phyloP scores from a whole-genome alignment of 2,888 invertebrate genomes.

The Tachina grossa region DNA sequence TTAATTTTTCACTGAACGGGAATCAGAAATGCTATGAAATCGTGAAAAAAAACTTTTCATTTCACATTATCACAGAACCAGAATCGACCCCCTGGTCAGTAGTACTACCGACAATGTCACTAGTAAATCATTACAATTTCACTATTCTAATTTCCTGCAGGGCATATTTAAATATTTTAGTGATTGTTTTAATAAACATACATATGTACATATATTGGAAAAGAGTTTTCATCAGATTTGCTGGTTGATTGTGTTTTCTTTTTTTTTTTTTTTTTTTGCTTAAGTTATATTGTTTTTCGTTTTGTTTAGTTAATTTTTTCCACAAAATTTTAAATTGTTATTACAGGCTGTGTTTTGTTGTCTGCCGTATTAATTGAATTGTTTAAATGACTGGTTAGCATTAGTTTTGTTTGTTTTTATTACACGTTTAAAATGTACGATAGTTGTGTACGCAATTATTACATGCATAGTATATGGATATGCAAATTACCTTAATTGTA shows the following conservation, averaged over 20 bases:
- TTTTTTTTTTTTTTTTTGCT: slow-evolving; percentile 24
- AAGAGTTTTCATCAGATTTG: slow-evolving; percentile 37
- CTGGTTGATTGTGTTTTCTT: too few relatives aligned
- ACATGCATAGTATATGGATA: background rate
- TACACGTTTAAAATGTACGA: background rate
- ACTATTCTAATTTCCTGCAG: too few relatives aligned
- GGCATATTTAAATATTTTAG: too few relatives aligned
- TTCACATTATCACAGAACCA: too few relatives aligned
- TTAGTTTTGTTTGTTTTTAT: slow-evolving; percentile 28
- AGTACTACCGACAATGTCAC: too few relatives aligned
- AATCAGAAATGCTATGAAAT: too few relatives aligned
- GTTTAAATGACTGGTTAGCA: slow-evolving; percentile 42
- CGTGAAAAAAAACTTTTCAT: too few relatives aligned
- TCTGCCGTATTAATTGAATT: slow-evolving; percentile 56
- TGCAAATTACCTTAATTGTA: slow-evolving; percentile 54
- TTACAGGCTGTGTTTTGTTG: slow-evolving; percentile 40
- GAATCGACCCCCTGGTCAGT: too few relatives aligned
- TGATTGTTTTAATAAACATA: too few relatives aligned
- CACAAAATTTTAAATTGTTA: slow-evolving; percentile 38
- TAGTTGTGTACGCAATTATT: background rate
- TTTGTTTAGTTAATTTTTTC: slow-evolving; percentile 6
- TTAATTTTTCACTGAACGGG: too few relatives aligned
- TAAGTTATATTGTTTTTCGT: slow-evolving; percentile 1
- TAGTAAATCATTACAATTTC: too few relatives aligned
- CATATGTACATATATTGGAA: slow-evolving; percentile 10